These are phyloP conservation scores for Oreortyx pictus DNA, from an alignment of 2,797 vertebrate genomes.

Conservation along the genomic window DNA sequence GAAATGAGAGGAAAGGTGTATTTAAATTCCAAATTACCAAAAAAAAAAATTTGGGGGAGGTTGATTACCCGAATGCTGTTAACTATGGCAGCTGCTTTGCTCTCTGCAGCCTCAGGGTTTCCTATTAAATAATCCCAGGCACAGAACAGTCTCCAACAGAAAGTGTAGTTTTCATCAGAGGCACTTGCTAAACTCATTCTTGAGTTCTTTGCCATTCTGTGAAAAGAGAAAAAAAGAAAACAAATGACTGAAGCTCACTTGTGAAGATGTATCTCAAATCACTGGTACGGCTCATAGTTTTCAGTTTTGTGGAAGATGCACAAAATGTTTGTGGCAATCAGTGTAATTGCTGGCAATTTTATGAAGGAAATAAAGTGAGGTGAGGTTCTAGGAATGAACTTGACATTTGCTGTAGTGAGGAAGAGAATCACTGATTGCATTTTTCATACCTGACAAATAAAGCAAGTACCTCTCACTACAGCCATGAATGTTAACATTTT, in stretches of 20 bases:
- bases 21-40: not conserved
- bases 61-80: conserved; percentile 93
- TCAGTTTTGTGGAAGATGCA: not conserved
- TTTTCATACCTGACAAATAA: not conserved
- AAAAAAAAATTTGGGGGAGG: not conserved
- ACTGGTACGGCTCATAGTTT: not conserved
- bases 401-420: not conserved
- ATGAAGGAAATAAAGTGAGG: not conserved
- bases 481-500: not conserved
- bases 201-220: conserved; percentile 97
- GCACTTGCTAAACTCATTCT: conserved; percentile 92
- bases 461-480: not conserved
- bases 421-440: not conserved
- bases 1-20: not conserved
- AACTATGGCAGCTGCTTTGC: conserved; percentile 95
- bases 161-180: conserved; percentile 95
- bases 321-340: not conserved
- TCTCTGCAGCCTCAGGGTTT: conserved; percentile 95
- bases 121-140: conserved; percentile 99
- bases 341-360: not conserved
- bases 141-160: conserved; percentile 98
- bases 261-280: not conserved
- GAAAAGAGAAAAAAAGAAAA: not conserved
- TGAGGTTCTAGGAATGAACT: not conserved
- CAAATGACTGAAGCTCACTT: not conserved